These are phyloP conservation scores for Mionectes macconnelli DNA, from an alignment of 2,113 vertebrate genomes.

Conservation along the genomic window DNA sequence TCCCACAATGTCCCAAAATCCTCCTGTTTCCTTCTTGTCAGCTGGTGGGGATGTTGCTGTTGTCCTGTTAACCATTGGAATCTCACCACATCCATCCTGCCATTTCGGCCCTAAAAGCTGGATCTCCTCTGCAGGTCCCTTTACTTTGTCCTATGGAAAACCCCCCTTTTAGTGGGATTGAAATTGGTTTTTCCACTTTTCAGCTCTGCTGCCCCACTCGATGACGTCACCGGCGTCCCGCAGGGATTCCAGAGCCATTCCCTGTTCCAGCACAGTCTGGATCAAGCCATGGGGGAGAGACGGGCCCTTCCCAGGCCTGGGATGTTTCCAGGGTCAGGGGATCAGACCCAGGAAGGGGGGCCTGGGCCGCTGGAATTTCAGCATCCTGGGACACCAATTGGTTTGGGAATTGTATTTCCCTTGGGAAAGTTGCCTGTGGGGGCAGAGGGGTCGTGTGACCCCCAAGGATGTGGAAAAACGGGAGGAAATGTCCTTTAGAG, in stretches of 20 bases:
- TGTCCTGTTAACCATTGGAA: background rate
- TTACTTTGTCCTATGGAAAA: background rate
- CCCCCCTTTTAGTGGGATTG: background rate
- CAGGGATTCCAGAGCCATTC: background rate
- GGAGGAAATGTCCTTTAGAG: too few relatives aligned
- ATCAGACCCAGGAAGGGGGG: background rate
- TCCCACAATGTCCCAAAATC: background rate
- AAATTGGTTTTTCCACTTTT: background rate
- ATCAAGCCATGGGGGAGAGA: background rate
- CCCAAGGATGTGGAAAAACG: rapidly evolving
- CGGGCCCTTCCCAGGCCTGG: background rate
- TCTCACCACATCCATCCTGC: background rate
- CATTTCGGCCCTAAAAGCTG: background rate
- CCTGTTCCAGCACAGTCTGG: background rate
- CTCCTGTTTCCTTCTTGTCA: background rate
- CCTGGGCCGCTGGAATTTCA: background rate
- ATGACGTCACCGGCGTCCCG: background rate
- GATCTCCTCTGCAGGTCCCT: background rate
- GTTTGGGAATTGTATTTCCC: rapidly evolving
- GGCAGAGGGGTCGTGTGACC: background rate
- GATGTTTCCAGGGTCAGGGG: background rate
- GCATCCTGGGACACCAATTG: background rate
- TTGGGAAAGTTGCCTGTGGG: background rate
- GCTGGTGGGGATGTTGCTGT: background rate
- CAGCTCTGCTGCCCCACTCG: background rate